Evolutionary conservation across 1,140 invertebrate species (phyloP).

Genomic region (Panagrolaimus sp.): DNA sequence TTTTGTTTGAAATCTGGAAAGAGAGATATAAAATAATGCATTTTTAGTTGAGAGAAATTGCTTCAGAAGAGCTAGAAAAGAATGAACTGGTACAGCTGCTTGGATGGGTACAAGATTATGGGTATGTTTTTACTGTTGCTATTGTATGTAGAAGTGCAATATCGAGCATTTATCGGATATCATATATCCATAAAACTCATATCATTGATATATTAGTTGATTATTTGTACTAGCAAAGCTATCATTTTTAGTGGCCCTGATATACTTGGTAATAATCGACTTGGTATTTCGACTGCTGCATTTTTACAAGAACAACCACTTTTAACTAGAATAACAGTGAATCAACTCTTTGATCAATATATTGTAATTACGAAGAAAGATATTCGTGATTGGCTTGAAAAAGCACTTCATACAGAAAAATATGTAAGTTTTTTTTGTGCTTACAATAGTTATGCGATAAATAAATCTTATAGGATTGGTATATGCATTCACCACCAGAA

Average conservation of each 20-base stretch:
- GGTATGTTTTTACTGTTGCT: no score
- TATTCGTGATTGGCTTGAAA: no score
- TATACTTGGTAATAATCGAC: no score
- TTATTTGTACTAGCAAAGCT: no score
- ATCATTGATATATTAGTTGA: no score
- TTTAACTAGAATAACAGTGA: constrained; percentile 62
- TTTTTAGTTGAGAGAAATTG: constrained; percentile 78
- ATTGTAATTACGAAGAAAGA: no score
- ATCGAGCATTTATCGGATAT: constrained; percentile 71
- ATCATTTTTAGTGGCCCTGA: no score
- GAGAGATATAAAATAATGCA: constrained; percentile 89
- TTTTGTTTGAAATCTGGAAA: constrained; percentile 79
- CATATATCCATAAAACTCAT: no score
- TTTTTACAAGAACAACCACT: constrained; percentile 68
- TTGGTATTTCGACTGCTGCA: constrained; percentile 74
- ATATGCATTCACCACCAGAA: constrained; percentile 71
- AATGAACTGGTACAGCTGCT: constrained; percentile 92
- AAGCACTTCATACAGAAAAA: no score
- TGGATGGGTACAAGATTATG: constrained; percentile 69
- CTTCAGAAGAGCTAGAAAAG: constrained; percentile 77
- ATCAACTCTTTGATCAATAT: no score
- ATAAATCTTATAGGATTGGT: constrained; percentile 68
- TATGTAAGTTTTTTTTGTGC: constrained; percentile 32
- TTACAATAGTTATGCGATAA: not conserved
- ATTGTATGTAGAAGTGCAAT: constrained; percentile 18